These are phyloP conservation scores for Python bivittatus DNA, from an alignment of 2,113 vertebrate species.

Conservation along the genomic window DNA sequence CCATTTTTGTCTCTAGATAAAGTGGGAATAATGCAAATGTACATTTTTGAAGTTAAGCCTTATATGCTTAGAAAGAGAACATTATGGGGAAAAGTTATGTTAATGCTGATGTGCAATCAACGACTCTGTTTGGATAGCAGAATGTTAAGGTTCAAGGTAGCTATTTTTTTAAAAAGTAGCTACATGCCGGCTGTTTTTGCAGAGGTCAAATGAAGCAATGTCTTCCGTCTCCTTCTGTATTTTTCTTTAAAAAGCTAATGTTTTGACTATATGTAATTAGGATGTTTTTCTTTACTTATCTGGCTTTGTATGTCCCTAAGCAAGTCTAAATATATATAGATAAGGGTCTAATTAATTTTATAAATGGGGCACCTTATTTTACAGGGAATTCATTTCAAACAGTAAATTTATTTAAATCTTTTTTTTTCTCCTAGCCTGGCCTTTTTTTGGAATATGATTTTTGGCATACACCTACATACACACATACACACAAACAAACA, in stretches of 20 bases:
- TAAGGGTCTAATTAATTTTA: background rate
- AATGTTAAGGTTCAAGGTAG: conserved; percentile 51
- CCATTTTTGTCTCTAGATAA: background rate
- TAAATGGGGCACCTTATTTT: background rate
- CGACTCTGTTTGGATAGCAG: conserved; percentile 42
- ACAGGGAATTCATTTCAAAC: conserved; percentile 55
- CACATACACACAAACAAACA: background rate
- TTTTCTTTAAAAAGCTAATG: conserved; percentile 57
- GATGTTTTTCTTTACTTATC: conserved; percentile 48
- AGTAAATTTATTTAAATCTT: conserved; percentile 51
- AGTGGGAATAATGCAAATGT: conserved; percentile 28
- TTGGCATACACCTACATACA: background rate
- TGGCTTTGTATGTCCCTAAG: conserved; percentile 62
- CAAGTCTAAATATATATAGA: conserved; percentile 74
- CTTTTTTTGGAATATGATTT: background rate
- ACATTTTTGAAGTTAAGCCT: conserved; percentile 25
- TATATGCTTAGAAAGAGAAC: conserved; percentile 35
- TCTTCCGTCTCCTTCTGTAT: conserved; percentile 44
- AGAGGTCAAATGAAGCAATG: conserved; percentile 50
- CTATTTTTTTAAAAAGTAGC: conserved; percentile 52
- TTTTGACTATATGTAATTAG: conserved; percentile 56
- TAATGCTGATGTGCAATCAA: conserved; percentile 67
- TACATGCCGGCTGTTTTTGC: conserved; percentile 48
- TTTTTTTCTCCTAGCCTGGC: background rate
- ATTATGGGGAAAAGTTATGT: conserved; percentile 12